Percentiles rank a stretch among this genome's conserved stretches.
Conservation (phyloP, 2,888 invertebrate species). For the Volucella bombylans region DNA sequence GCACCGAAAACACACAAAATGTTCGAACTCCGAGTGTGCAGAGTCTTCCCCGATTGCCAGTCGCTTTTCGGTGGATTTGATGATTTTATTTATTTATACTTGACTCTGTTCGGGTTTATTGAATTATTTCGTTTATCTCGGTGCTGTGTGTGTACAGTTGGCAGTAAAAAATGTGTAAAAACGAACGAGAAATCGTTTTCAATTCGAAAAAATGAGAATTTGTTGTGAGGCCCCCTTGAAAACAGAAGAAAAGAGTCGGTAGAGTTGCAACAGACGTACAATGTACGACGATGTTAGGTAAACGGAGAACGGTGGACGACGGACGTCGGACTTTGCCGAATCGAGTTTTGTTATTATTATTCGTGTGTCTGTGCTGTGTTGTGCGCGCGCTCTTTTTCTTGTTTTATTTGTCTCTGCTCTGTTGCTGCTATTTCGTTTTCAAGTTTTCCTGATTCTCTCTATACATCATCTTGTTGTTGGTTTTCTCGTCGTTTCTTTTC, state of each 20-base stretch:
- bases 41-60: constrained; percentile 30
- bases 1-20: no score
- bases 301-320: no score
- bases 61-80: constrained; percentile 38
- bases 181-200: constrained; percentile 47
- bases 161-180: constrained; percentile 34
- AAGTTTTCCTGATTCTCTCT: constrained; percentile 10
- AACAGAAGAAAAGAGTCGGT: constrained; percentile 1
- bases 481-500: constrained; percentile 54
- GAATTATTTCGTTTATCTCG: constrained; percentile 56
- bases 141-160: constrained; percentile 46
- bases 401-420: constrained; percentile 1
- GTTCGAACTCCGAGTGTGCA: constrained; percentile 41
- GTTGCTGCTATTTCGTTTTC: constrained; percentile 6
- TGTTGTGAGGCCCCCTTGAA: constrained; percentile 9
- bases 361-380: constrained; percentile 64
- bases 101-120: constrained; percentile 40
- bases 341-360: constrained; percentile 72
- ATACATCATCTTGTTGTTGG: constrained; percentile 49
- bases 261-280: constrained; percentile 25
- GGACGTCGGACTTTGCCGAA: constrained; percentile 48
- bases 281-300: no score
- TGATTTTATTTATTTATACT: constrained; percentile 44
- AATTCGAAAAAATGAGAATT: constrained; percentile 35
- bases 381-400: constrained; percentile 65